Conservation (phyloP, 2,113 vertebrate species). For the Platycercus adscitus region DNA sequence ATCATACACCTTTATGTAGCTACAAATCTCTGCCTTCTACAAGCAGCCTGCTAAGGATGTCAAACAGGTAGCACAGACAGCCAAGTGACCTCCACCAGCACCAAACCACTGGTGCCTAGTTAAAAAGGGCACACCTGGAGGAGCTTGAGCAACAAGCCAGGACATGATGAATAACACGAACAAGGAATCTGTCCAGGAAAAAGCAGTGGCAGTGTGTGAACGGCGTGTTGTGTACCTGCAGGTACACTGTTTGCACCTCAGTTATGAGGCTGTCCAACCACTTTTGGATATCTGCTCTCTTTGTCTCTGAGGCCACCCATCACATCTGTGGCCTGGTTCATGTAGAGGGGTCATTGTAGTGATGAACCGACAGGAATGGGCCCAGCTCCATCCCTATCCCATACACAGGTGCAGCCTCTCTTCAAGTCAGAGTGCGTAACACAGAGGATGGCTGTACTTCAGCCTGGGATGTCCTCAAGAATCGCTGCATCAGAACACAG, state of each 20-base stretch:
- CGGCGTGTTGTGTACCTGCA: not conserved
- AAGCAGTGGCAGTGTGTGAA: not conserved
- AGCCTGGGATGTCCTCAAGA: not conserved
- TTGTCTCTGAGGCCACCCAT: not conserved
- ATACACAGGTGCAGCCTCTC: not conserved
- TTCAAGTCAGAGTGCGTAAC: not conserved
- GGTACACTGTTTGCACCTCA: not conserved
- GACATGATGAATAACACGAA: not conserved
- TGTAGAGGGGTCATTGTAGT: not conserved
- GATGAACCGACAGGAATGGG: rapidly evolving
- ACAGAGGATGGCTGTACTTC: not conserved
- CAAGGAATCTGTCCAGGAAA: not conserved
- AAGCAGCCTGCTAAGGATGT: not conserved
- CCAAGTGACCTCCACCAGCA: not conserved
- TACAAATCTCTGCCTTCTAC: not conserved
- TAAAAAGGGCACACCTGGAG: not conserved
- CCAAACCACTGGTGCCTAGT: not conserved
- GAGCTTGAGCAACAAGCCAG: not conserved
- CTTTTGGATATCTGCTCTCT: not conserved
- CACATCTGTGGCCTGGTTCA: not conserved
- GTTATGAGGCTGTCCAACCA: not conserved
- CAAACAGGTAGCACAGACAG: not conserved
- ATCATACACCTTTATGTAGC: not conserved
- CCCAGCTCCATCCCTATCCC: not conserved
- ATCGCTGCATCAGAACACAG: not conserved